A percentile compares a stretch with the other conserved stretches of the same genome.
phyloP scores from a whole-genome alignment of 2,113 vertebrate species.

The Apteryx owenii region DNA sequence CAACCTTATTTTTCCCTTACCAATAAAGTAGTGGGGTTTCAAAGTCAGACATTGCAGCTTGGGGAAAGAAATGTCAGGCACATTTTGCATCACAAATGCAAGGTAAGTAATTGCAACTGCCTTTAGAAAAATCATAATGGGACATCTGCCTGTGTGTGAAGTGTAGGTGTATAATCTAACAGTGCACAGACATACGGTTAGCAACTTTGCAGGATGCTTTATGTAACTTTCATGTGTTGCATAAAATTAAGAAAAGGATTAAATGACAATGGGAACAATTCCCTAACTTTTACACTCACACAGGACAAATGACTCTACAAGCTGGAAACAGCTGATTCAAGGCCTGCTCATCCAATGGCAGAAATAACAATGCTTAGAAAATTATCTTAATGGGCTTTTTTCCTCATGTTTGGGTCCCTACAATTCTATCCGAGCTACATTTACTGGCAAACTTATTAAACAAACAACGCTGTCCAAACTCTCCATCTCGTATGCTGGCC shows the following conservation, averaged over 20 bases:
- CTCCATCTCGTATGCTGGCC: neutral
- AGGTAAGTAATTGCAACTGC: neutral
- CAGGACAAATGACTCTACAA: neutral
- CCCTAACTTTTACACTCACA: neutral
- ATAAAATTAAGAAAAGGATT: constrained; percentile 1
- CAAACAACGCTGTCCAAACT: constrained; percentile 51
- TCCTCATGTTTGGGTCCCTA: neutral
- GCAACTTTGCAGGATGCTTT: neutral
- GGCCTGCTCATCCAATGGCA: neutral
- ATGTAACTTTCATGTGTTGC: constrained; percentile 12
- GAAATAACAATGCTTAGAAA: constrained; percentile 27
- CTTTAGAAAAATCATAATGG: constrained; percentile 34
- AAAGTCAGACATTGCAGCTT: constrained; percentile 5
- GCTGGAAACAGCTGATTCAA: neutral
- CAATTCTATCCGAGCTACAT: constrained; percentile 23
- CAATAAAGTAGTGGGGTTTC: neutral
- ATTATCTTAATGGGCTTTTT: constrained; percentile 30
- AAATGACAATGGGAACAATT: neutral
- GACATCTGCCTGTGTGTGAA: constrained; percentile 29
- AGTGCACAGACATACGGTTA: neutral
- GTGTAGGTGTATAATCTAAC: neutral
- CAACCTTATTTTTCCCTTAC: neutral
- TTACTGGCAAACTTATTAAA: constrained; percentile 57
- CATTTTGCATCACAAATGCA: constrained; percentile 41
- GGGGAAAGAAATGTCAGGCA: constrained; percentile 12